phyloP scores from a whole-genome alignment of 2,888 invertebrate species.

The Stomorhina lunata region DNA sequence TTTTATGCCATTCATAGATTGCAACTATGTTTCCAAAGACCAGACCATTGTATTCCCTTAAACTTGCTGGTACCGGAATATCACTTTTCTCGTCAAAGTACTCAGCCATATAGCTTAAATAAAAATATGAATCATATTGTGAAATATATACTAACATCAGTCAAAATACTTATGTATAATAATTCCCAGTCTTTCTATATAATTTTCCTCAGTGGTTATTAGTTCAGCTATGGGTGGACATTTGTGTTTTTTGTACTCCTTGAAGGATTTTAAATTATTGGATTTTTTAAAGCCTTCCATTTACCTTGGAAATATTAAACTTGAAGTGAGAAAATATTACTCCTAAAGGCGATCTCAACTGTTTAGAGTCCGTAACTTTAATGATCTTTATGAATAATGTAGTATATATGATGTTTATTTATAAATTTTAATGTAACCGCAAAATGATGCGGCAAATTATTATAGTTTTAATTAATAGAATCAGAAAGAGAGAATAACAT shows the following conservation, averaged over 20 bases:
- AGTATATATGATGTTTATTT: no score
- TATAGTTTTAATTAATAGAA: no score
- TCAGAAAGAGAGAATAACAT: no score
- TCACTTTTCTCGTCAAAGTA: constrained; percentile 23
- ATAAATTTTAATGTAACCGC: no score
- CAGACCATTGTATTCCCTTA: constrained; percentile 15
- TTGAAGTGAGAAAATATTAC: no score
- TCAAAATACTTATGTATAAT: constrained; percentile 34
- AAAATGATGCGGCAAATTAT: no score
- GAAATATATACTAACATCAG: no score
- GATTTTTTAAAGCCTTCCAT: not conserved
- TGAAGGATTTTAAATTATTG: not conserved
- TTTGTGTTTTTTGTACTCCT: not conserved
- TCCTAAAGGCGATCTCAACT: not conserved
- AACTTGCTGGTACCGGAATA: constrained; percentile 6
- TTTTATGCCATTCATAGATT: constrained; percentile 50
- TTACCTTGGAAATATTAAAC: not conserved
- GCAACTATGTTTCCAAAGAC: constrained; percentile 52
- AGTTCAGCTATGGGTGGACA: constrained; percentile 32
- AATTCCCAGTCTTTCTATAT: constrained; percentile 12
- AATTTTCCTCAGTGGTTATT: constrained; percentile 7
- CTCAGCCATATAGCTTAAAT: constrained; percentile 42
- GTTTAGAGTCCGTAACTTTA: not conserved
- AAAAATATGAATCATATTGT: not conserved
- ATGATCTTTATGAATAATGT: no score